Evolutionary conservation across 2,888 invertebrate genomes (phyloP), one percentile per base, ranked within the genome.

Genomic region (Heteromyza rotundicornis): DNA sequence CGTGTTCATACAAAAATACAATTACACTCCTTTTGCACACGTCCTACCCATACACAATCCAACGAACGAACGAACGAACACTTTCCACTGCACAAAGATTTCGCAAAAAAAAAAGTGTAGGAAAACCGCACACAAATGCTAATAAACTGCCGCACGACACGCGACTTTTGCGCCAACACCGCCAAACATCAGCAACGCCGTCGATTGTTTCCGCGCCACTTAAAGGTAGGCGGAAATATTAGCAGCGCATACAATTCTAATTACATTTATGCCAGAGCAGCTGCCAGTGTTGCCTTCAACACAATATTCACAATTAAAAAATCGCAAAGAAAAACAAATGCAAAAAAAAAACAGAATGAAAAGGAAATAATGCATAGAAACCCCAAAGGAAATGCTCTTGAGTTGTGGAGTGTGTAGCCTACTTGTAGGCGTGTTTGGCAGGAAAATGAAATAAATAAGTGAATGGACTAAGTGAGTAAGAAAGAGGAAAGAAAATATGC

Each of bases 171-270:
- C 40, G 40, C 40, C 40, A n/a, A 40, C 14, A n/a, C 27, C 27
- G 7, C 27, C 27, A 27, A 27, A 27, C 27, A 5, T 10, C 10
- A 27, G 10, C 27, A 27, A 27, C 27, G 27, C 27, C 27, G 10
- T 10, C 7, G 5, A 27, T 27, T 27, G 10, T 27, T 27, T 27
- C 10, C 27, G 27, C 27, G 27, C 47, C n/a, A n/a, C n/a, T n/a
- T n/a, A n/a, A 17, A 75, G 73, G 74, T 70, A 73, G 71, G 70
- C 74, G 76, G 74, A 78, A 71, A 76, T 77, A 78, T 78, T 78
- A 76, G 76, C 78, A 71, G n/a, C n/a, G 70, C 75, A 73, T 72
- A 75, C 78, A 77, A 75, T 77, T 74, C 77, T 76, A 76, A 78
- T 76, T 76, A 76, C 78, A 78, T 76, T 74, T 72, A n/a, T n/a